Conservation (phyloP, 2,113 vertebrate genomes). For the Balaeniceps rex region DNA sequence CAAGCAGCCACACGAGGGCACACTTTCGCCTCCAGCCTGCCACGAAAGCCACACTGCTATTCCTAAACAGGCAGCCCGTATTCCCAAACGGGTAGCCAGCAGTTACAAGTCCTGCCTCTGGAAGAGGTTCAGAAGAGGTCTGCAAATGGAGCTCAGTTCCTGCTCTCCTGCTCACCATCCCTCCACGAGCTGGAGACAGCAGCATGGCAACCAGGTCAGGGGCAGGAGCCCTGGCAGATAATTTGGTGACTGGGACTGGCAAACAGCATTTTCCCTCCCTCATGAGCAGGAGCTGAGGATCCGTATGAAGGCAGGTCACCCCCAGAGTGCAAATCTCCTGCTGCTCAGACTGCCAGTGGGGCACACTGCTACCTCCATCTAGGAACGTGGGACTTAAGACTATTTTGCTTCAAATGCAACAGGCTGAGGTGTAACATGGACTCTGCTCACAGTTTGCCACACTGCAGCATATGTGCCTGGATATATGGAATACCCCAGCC, state of each 20-base stretch:
- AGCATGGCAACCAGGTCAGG: accelerated
- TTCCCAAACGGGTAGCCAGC: background rate
- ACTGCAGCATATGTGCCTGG: background rate
- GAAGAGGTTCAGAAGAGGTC: background rate
- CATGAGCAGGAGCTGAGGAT: background rate
- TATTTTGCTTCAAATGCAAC: background rate
- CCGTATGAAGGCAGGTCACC: background rate
- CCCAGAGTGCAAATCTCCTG: background rate
- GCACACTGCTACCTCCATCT: background rate
- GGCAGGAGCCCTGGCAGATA: background rate
- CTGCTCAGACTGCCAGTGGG: background rate
- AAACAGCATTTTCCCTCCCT: background rate
- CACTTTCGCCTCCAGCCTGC: background rate
- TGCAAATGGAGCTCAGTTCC: background rate
- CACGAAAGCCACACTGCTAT: accelerated
- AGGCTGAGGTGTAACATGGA: accelerated
- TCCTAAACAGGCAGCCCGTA: background rate
- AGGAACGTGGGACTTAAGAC: background rate
- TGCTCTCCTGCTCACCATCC: background rate
- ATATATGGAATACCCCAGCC: background rate
- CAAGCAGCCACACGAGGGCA: constrained; percentile 45
- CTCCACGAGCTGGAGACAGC: accelerated
- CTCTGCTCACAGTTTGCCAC: background rate
- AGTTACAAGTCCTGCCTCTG: background rate
- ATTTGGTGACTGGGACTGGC: background rate